Evolutionary conservation across 2,113 vertebrate species (phyloP).

Genomic region (Sisor rabdophorus): DNA sequence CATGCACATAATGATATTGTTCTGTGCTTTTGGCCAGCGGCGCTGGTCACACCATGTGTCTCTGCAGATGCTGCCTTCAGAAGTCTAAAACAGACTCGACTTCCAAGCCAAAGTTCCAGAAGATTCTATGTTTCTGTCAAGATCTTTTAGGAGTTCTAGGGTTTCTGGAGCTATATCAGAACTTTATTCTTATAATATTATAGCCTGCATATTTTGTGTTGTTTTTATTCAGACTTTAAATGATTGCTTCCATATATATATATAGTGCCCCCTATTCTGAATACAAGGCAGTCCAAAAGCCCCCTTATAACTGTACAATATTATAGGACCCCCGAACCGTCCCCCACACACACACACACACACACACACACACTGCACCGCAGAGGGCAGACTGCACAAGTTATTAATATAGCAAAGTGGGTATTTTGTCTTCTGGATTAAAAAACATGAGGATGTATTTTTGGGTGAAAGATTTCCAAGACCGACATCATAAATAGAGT

Average conservation of each 20-base stretch:
- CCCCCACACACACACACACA: background rate
- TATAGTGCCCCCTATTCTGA: background rate
- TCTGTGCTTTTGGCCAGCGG: conserved; percentile 16
- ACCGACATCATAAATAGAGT: too few species aligned
- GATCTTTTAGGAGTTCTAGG: background rate
- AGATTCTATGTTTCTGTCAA: background rate
- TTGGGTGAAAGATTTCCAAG: background rate
- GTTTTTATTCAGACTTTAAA: background rate
- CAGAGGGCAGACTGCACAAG: too few species aligned
- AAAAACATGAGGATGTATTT: background rate
- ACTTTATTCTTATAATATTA: background rate
- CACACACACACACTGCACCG: too few species aligned
- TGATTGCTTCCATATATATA: background rate
- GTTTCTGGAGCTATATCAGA: background rate
- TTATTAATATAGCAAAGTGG: too few species aligned
- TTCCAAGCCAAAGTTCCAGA: conserved; percentile 1
- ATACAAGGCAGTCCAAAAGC: background rate
- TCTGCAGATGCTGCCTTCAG: conserved; percentile 7
- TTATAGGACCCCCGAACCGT: background rate
- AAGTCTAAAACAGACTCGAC: background rate
- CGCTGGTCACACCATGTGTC: conserved; percentile 9
- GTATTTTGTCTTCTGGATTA: too few species aligned
- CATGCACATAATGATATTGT: conserved; percentile 26
- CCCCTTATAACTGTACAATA: background rate
- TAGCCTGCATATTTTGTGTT: background rate